Evolutionary conservation across 2,797 vertebrate species (phyloP).

Genomic region (Aratinga solstitialis): DNA sequence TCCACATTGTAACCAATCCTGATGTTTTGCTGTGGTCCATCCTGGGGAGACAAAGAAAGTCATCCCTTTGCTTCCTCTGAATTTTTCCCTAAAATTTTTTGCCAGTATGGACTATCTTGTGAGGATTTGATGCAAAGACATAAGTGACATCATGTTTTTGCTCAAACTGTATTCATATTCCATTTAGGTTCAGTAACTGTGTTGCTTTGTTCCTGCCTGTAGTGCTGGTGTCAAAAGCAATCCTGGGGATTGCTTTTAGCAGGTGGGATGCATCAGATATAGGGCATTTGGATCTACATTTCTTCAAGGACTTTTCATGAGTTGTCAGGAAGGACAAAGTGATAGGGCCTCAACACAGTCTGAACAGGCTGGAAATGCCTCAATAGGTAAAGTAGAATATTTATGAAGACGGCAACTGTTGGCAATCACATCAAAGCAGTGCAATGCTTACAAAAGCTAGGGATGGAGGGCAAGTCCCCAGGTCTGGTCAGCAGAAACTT

Average conservation of each 20-base stretch:
- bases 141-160: not conserved
- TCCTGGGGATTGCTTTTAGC: not conserved
- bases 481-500: not conserved
- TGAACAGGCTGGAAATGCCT: not conserved
- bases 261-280: not conserved
- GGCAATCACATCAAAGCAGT: not conserved
- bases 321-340: not conserved
- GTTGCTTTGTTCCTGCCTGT: not conserved
- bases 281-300: not conserved
- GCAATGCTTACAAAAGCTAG: not conserved
- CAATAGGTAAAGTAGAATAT: not conserved
- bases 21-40: not conserved
- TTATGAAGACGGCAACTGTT: not conserved
- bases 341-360: not conserved
- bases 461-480: not conserved
- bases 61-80: not conserved
- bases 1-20: not conserved
- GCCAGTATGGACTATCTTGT: not conserved
- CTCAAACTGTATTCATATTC: not conserved
- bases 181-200: not conserved
- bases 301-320: not conserved
- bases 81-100: not conserved
- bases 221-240: not conserved
- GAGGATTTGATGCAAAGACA: not conserved
- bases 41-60: not conserved